These are phyloP conservation scores for Chrysolophus pictus DNA, from an alignment of 2,797 vertebrate species.

Conservation along the genomic window DNA sequence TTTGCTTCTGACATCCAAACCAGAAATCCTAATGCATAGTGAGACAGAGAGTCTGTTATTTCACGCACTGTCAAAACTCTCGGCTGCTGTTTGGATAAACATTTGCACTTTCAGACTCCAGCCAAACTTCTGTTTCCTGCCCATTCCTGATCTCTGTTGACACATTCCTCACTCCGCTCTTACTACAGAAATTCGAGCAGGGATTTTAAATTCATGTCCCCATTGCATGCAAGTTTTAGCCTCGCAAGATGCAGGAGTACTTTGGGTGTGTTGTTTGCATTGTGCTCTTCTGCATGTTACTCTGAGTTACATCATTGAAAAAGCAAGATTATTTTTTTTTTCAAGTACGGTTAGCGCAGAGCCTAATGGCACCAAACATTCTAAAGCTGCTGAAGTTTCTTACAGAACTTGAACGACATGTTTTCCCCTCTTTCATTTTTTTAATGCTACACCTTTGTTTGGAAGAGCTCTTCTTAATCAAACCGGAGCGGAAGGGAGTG, in stretches of 20 bases:
- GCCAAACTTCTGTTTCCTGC: neutral
- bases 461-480: constrained; percentile 1
- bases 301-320: neutral
- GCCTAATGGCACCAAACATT: neutral
- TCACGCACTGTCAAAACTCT: neutral
- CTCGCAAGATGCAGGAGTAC: neutral
- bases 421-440: neutral
- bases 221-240: neutral
- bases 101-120: neutral
- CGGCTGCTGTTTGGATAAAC: neutral
- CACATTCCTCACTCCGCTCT: neutral
- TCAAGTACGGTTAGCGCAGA: neutral
- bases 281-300: neutral
- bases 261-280: neutral
- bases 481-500: constrained; percentile 25
- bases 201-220: neutral
- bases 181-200: neutral
- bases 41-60: neutral
- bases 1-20: constrained; percentile 2
- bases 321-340: neutral
- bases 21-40: neutral
- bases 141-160: neutral
- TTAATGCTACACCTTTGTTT: neutral
- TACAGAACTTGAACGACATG: neutral
- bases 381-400: neutral